phyloP scores from a whole-genome alignment of 2,113 vertebrate species.

The Leucoraja erinaceus region DNA sequence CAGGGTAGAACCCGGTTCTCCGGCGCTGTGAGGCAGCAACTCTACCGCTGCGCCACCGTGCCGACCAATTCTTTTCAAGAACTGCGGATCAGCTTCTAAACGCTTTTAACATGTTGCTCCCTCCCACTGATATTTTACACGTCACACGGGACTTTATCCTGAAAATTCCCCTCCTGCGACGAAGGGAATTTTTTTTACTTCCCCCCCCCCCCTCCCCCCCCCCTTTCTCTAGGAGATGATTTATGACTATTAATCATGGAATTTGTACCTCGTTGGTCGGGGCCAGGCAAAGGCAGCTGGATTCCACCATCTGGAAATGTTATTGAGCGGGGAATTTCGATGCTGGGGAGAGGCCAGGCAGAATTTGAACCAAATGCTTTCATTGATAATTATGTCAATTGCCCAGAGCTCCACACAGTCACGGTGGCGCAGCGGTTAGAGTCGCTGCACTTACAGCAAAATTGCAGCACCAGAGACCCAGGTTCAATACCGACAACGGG shows the following conservation, averaged over 20 bases:
- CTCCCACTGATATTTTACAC: not conserved
- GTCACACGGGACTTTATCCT: not conserved
- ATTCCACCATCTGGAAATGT: conserved; percentile 14
- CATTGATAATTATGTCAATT: not conserved
- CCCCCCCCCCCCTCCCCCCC: too few species aligned
- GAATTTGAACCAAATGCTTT: conserved; percentile 23
- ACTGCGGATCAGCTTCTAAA: not conserved
- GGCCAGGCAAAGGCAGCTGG: not conserved
- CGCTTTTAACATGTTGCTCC: not conserved
- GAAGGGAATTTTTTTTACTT: not conserved
- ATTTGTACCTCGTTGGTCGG: conserved; percentile 17
- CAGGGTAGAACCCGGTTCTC: too few species aligned
- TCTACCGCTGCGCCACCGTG: too few species aligned
- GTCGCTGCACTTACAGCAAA: too few species aligned
- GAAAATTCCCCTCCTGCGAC: not conserved
- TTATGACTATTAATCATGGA: conserved; percentile 21
- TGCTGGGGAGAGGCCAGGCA: not conserved
- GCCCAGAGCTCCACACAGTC: not conserved
- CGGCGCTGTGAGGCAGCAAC: too few species aligned
- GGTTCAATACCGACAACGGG: too few species aligned
- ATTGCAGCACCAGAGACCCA: too few species aligned
- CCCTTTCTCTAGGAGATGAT: not conserved
- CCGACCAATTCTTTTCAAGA: not conserved
- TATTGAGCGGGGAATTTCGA: not conserved
- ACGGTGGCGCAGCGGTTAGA: too few species aligned